phyloP scores from a whole-genome alignment of 2,113 vertebrate genomes.

The Uria lomvia region DNA sequence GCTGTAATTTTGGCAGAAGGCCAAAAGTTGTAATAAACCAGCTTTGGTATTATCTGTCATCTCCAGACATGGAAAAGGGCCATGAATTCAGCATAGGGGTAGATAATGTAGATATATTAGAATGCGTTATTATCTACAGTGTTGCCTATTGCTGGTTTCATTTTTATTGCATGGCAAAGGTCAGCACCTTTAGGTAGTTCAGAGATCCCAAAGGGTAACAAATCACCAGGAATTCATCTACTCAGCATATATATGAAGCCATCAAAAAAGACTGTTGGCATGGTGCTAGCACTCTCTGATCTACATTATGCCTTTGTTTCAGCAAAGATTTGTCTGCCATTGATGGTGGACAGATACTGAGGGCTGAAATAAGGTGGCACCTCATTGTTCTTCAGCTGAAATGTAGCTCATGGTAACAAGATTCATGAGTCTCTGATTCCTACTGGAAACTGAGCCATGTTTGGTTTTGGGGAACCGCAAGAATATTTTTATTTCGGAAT shows the following conservation, averaged over 20 bases:
- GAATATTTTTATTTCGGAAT: slow-evolving; percentile 1
- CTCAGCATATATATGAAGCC: not conserved
- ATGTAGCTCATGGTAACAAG: not conserved
- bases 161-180: slow-evolving; percentile 12
- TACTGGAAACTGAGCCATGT: not conserved
- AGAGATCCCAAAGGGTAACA: not conserved
- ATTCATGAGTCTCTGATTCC: not conserved
- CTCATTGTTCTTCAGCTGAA: not conserved
- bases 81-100: not conserved
- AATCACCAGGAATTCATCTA: not conserved
- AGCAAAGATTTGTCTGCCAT: not conserved
- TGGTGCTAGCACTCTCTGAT: not conserved
- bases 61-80: not conserved
- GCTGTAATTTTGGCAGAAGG: not conserved
- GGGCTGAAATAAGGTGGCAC: not conserved
- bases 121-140: not conserved
- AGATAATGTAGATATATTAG: not conserved
- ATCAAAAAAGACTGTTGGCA: not conserved
- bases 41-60: not conserved
- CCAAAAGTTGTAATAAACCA: not conserved
- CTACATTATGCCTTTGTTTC: not conserved
- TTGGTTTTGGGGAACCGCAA: not conserved
- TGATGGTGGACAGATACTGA: not conserved
- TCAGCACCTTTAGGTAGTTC: slow-evolving; percentile 5
- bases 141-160: not conserved